Evolutionary conservation across 1,140 invertebrate genomes (phyloP), one percentile per base, ranked within the genome.

Genomic region (Hyposmocoma kahamanoa): DNA sequence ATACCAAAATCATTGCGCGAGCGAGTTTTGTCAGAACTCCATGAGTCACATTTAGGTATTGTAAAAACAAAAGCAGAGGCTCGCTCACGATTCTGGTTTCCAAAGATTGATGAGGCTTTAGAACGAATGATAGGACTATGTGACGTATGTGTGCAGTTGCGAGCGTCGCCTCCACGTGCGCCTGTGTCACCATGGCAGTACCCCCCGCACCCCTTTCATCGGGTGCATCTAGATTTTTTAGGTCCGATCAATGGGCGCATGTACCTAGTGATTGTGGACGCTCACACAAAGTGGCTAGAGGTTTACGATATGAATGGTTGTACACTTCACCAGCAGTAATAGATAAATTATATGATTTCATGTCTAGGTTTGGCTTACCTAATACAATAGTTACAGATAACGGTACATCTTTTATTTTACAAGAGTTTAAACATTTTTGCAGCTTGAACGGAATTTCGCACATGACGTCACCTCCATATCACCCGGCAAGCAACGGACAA

Each of bases 241-340:
- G 43, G 43, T 1, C 43, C 43, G 2, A 18, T 45, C 10, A 30
- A 21, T 24, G 34, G 34, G 13, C 19, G 18, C 3, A 47, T 15
- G 32, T 47, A 42, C 19, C 19, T 38, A 17, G 22, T 47, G 17
- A 20, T 26, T 2, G 45, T 47, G 2, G 65, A 66, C 24, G 41
- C 62, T 2, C 51, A 42, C 21, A 47, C 50, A n/a, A 68, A 65
- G 46, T 65, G 60, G 65, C 34, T 58, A 4, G 49, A 63, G 34
- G 50, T 62, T 0, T 52, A 38, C 24, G 42, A 42, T 18, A 49
- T 60, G 20, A 36, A 36, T 17, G 32, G 19, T 9, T 44, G 13
- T 8, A 50, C 46, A 48, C 30, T 11, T 21, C 53, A 4, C 20
- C 6, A 13, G 36, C 19, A 3, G 42, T 49, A 9, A 56, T 62